These are phyloP conservation scores for Grapholita molesta DNA, from an alignment of 1,140 invertebrate species.

Conservation along the genomic window DNA sequence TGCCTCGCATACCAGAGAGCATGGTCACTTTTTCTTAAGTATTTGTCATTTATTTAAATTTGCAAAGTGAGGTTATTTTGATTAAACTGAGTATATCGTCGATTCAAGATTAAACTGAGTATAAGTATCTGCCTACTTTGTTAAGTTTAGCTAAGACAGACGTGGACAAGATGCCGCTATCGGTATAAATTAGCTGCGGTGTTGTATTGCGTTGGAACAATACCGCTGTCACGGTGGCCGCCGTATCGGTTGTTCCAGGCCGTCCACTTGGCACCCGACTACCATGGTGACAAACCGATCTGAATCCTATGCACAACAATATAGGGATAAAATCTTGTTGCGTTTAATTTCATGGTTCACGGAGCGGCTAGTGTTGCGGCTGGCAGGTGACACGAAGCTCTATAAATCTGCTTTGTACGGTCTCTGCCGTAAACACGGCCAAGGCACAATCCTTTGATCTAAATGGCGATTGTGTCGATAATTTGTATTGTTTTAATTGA, in stretches of 20 bases:
- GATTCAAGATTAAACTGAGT: not conserved
- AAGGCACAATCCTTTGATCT: slow-evolving; percentile 58
- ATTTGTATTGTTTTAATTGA: slow-evolving; percentile 21
- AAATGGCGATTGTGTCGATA: slow-evolving; percentile 34
- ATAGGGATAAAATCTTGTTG: slow-evolving; percentile 37
- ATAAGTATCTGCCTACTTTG: not conserved
- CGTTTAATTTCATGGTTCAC: slow-evolving; percentile 35
- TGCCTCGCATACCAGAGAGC: too few species aligned
- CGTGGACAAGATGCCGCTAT: slow-evolving; percentile 63
- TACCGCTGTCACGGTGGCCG: slow-evolving; percentile 70
- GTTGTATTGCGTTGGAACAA: slow-evolving; percentile 66
- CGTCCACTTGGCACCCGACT: slow-evolving; percentile 48
- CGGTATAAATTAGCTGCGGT: slow-evolving; percentile 70
- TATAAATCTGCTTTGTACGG: slow-evolving; percentile 61
- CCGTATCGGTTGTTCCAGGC: slow-evolving; percentile 57
- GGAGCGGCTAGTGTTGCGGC: slow-evolving; percentile 60
- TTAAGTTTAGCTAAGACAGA: slow-evolving; percentile 32
- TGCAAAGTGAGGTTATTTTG: too few species aligned
- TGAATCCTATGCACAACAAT: slow-evolving; percentile 28
- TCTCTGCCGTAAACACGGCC: slow-evolving; percentile 58
- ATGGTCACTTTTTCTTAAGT: too few species aligned
- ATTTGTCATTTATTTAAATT: too few species aligned
- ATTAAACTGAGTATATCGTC: too few species aligned
- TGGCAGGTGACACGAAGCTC: slow-evolving; percentile 67
- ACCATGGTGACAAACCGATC: slow-evolving; percentile 24